Evolutionary conservation across 2,888 invertebrate species (phyloP).

Genomic region (Coronaproctus castanopsis): DNA sequence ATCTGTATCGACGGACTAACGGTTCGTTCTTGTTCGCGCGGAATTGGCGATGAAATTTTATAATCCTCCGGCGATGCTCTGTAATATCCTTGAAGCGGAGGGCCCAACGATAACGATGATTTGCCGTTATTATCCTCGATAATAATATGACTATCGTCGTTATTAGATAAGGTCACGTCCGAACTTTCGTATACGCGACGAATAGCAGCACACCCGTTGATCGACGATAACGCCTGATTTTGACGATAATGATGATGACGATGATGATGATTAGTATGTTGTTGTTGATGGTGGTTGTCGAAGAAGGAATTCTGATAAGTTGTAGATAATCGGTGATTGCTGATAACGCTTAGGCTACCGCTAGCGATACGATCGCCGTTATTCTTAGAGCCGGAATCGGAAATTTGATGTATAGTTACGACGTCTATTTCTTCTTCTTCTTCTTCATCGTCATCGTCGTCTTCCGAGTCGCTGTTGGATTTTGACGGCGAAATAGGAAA

Average conservation of each 20-base stretch:
- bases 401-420: constrained; percentile 31
- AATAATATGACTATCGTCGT: too few relatives aligned
- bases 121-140: constrained; percentile 1
- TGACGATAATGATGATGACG: not conserved
- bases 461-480: constrained; percentile 4
- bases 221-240: not conserved
- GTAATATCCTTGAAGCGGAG: constrained; percentile 7
- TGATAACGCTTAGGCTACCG: constrained; percentile 10
- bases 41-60: not conserved
- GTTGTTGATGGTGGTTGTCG: not conserved
- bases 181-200: too few relatives aligned
- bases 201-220: not conserved
- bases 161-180: too few relatives aligned
- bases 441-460: constrained; percentile 16
- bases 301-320: not conserved
- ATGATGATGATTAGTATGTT: not conserved
- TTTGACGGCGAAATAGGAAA: not conserved
- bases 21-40: not conserved
- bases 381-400: constrained; percentile 8
- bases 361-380: constrained; percentile 6
- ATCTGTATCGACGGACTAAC: not conserved
- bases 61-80: constrained; percentile 11
- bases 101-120: not conserved
- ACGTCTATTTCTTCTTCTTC: constrained; percentile 63
- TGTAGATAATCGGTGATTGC: constrained; percentile 3